These are phyloP conservation scores for Pseudocheirus occidentalis DNA, from an alignment of 2,797 vertebrate species.

Conservation along the genomic window DNA sequence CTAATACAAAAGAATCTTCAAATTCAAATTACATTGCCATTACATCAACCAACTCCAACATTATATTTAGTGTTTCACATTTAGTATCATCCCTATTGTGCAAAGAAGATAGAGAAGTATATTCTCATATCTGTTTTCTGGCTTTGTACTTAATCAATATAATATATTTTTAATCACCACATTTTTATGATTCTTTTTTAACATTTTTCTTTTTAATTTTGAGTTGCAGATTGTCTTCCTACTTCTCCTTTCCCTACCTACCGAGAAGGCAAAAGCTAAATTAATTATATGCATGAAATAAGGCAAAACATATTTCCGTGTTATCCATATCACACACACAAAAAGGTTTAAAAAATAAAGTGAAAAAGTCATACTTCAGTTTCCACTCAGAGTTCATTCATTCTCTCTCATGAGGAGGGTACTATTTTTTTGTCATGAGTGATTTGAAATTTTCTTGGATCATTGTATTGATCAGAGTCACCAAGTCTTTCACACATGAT, in stretches of 20 bases:
- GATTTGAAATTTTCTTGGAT: neutral
- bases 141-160: neutral
- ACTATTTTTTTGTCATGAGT: neutral
- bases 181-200: neutral
- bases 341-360: neutral
- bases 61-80: neutral
- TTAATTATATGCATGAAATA: neutral
- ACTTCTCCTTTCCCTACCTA: too few relatives aligned
- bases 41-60: neutral
- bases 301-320: neutral
- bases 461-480: neutral
- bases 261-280: neutral
- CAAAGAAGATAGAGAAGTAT: neutral
- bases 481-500: neutral
- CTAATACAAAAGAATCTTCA: too few relatives aligned
- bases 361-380: neutral
- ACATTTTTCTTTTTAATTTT: too few relatives aligned
- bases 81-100: neutral
- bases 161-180: neutral
- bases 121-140: neutral
- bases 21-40: too few relatives aligned
- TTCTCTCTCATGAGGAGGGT: neutral
- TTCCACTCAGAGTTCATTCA: neutral
- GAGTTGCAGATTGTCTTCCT: neutral
- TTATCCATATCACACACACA: neutral